Conservation (phyloP, 2,888 invertebrate genomes). For the Torymus auratus region DNA sequence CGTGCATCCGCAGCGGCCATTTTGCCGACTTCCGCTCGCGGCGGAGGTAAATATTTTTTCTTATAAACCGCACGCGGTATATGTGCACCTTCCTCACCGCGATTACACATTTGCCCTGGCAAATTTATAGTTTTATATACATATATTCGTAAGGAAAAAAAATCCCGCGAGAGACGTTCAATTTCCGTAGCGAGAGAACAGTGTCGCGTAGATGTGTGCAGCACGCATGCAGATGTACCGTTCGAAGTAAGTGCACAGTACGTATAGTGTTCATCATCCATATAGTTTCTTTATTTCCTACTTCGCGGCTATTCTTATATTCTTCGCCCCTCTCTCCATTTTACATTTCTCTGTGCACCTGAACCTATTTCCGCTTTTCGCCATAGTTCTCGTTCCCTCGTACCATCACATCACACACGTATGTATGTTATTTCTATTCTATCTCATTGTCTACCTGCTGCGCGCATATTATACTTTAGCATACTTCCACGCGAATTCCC, state of each 20-base stretch:
- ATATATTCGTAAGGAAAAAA: not conserved
- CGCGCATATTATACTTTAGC: conserved; percentile 23
- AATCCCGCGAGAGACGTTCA: not conserved
- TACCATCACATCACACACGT: no score
- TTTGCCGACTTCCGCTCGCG: no score
- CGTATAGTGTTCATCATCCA: no score
- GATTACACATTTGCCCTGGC: not conserved
- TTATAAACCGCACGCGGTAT: conserved; percentile 20
- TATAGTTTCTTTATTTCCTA: no score
- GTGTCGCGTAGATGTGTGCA: no score
- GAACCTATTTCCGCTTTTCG: no score
- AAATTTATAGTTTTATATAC: not conserved
- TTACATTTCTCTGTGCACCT: no score
- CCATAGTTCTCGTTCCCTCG: no score
- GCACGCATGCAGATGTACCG: not conserved
- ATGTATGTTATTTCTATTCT: no score
- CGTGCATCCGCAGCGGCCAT: not conserved
- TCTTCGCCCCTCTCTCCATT: no score
- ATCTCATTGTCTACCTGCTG: not conserved
- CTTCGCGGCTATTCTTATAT: no score
- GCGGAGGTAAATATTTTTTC: conserved; percentile 42
- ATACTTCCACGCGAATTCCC: not conserved
- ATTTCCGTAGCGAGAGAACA: not conserved
- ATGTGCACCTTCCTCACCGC: not conserved
- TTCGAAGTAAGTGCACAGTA: not conserved